Percentiles rank a stretch among this genome's conserved stretches.
Evolutionary conservation across 2,113 vertebrate genomes (phyloP).

Genomic region (Patagioenas fasciata): DNA sequence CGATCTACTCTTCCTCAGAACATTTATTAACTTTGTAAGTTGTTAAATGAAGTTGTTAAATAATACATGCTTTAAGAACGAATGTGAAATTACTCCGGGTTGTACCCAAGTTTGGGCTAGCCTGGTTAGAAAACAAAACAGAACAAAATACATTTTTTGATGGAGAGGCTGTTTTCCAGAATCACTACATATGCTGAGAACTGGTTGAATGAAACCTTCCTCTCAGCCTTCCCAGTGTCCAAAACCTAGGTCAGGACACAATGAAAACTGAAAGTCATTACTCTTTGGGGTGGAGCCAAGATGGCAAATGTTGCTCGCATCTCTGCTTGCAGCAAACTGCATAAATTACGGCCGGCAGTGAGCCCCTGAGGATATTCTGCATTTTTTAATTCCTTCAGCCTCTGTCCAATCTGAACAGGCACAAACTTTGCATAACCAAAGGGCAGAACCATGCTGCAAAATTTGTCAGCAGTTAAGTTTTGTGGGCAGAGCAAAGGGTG

Average conservation of each 20-base stretch:
- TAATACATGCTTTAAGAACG: background rate
- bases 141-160: background rate
- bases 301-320: background rate
- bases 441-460: background rate
- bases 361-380: background rate
- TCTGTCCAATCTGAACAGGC: background rate
- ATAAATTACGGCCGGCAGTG: background rate
- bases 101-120: background rate
- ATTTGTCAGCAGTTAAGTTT: background rate
- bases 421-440: background rate
- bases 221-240: background rate
- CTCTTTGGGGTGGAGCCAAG: conserved; percentile 19
- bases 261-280: conserved; percentile 43
- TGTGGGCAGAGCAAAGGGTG: background rate
- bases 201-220: background rate
- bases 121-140: background rate
- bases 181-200: background rate
- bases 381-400: background rate
- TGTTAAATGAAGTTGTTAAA: background rate
- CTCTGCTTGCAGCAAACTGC: conserved; percentile 2
- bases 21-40: background rate
- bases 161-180: background rate
- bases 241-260: background rate
- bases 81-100: background rate
- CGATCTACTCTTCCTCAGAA: background rate